Base-by-base conservation (phyloP, 1,140 invertebrate species). In the Philaenus spumarius region DNA sequence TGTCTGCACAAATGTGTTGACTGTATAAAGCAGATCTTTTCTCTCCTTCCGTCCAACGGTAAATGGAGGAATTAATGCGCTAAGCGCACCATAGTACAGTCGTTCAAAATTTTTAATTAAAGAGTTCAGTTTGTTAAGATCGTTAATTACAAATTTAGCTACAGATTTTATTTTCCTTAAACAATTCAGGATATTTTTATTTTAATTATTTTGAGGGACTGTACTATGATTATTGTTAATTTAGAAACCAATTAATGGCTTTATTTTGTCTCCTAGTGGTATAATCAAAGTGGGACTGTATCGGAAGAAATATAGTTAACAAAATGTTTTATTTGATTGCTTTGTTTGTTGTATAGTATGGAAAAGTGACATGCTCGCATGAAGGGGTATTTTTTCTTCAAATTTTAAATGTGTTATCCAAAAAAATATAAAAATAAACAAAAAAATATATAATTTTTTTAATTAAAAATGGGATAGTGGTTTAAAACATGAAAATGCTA, bases 281-380 rank as follows among this genome's bases (percentile, higher is more conserved):
- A 47, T 57, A 53, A 53, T 53, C 51, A 53, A 53, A 55, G 54
- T 30, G 43, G 43, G 54, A 45, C 43, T 40, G 35, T n/a, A n/a
- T n/a, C n/a, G n/a, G n/a, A n/a, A n/a, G n/a, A n/a, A n/a, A n/a
- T n/a, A n/a, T n/a, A n/a, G n/a, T n/a, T n/a, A n/a, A n/a, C n/a
- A n/a, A n/a, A n/a, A n/a, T n/a, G n/a, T n/a, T n/a, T 58, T 30
- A 26, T 48, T 58, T 50, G 55, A 30, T 58, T 58, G 45, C 45
- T 58, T 58, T 58, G 47, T 58, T 58, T 47, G 55, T 58, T 58
- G 55, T 58, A 50, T 37, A 50, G 30, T 52, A 17, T 9, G 34
- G 14, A 35, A 51, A 30, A 58, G 47, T 30, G 47, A 58, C 7
- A 51, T 20, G 47, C 40, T 26, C 39, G 40, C 42, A 24, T 51